Base-by-base conservation (phyloP, 1,140 invertebrate genomes). In the Ectropis grisescens region DNA sequence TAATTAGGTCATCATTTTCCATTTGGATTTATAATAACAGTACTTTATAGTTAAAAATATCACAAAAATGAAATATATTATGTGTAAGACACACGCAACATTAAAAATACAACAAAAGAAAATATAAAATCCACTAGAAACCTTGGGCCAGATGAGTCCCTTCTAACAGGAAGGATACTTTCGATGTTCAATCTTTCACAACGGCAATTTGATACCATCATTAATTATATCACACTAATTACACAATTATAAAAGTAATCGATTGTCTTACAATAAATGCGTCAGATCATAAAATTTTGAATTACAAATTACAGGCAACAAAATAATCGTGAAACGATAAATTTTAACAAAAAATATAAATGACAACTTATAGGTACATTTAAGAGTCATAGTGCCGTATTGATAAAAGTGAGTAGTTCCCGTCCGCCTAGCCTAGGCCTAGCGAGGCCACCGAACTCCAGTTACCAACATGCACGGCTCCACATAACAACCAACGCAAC, bases 21-120 rank as follows among this genome's bases (percentile, higher is more conserved):
- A 71, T 68, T 64, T 75, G 68, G 68, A 76, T 81, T 76, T 75
- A 76, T 55, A 75, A 81, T 81, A 79, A 81, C 76, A 81, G 76
- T 81, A 79, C 62, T 79, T 79, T 76, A 79, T 79, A 76, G 71
- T 81, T 80, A 81, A 83, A 82, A 82, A 82, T 83, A 83, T 83
- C 82, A 83, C 82, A 83, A 83, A 74, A 83, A 83, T 79, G 80
- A 82, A 82, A 82, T 82, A 74, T 81, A 82, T 72, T 82, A 79
- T 82, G 74, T 81, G 71, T 81, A 79, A 82, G 75, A 82, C 69
- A 82, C 74, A 80, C 71, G 74, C 74, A 79, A 81, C 76, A 76
- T 81, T 79, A 79, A 65, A 78, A 78, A 76, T 78, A 81, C 76
- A 81, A 81, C 76, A 79, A 81, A 81, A 65, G 62, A 79, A 78